Conservation (phyloP, 2,113 vertebrate genomes). For the Furnarius figulus region DNA sequence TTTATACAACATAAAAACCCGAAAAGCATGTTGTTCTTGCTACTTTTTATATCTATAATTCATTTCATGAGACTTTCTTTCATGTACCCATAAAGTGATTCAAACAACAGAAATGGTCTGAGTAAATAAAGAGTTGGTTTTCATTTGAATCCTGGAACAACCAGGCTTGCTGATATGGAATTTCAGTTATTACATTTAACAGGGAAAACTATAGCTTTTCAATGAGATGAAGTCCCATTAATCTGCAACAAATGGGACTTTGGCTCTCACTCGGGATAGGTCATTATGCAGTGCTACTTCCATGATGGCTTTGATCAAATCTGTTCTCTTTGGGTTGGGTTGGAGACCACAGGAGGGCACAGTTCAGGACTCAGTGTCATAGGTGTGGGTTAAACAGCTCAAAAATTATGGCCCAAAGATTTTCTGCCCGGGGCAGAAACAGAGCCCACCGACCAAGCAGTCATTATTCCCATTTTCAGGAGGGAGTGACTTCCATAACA, state of each 20-base stretch:
- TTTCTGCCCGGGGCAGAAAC: background rate
- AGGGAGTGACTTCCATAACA: background rate
- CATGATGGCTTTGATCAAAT: background rate
- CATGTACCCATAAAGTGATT: conserved; percentile 5
- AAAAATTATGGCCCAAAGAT: background rate
- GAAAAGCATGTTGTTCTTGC: background rate
- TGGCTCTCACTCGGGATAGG: background rate
- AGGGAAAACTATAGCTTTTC: background rate
- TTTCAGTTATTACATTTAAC: conserved; percentile 8
- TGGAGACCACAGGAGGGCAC: background rate
- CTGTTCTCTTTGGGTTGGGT: background rate
- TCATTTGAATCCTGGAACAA: conserved; percentile 1
- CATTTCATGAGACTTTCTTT: conserved; percentile 44
- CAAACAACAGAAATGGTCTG: conserved; percentile 14
- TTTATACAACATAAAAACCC: background rate
- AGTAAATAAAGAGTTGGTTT: conserved; percentile 25
- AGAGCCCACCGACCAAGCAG: background rate
- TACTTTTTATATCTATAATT: conserved; percentile 16
- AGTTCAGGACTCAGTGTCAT: background rate
- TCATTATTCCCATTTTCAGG: background rate
- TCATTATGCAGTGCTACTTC: background rate
- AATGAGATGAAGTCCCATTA: background rate
- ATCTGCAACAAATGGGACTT: background rate
- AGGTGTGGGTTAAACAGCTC: background rate
- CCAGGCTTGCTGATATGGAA: background rate